Evolutionary conservation across 2,113 vertebrate genomes (phyloP).

Genomic region (Corydoras maculifer): DNA sequence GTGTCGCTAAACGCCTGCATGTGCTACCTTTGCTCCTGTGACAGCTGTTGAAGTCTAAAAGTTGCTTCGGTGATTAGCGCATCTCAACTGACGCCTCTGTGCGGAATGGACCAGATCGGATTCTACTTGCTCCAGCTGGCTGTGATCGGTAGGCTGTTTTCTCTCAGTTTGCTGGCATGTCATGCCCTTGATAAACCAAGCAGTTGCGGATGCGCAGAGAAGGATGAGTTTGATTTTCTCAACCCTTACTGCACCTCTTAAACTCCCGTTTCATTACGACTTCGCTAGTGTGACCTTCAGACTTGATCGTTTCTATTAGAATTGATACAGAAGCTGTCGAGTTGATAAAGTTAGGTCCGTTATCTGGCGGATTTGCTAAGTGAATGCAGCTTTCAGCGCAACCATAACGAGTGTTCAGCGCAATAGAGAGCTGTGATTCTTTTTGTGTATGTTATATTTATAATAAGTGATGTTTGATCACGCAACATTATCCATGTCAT

Average conservation of each 20-base stretch:
- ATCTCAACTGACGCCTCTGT: slow-evolving; percentile 34
- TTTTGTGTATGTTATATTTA: slow-evolving; percentile 32
- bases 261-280: neutral
- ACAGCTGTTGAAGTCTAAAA: slow-evolving; percentile 32
- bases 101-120: slow-evolving; percentile 41
- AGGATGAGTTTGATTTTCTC: slow-evolving; percentile 13
- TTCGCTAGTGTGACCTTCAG: neutral
- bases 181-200: neutral
- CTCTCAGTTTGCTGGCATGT: slow-evolving; percentile 22
- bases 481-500: slow-evolving; percentile 37
- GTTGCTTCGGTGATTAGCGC: slow-evolving; percentile 20
- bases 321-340: neutral
- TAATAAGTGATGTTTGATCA: slow-evolving; percentile 30
- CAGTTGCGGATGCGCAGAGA: slow-evolving; percentile 22
- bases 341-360: slow-evolving; percentile 23
- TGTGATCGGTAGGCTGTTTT: slow-evolving; percentile 37
- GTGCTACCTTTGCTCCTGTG: too few species aligned
- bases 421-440: slow-evolving; percentile 23
- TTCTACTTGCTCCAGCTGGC: slow-evolving; percentile 42
- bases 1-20: too few species aligned
- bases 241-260: neutral
- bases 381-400: slow-evolving; percentile 6
- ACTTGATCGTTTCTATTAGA: neutral
- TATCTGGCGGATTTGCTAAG: neutral
- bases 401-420: slow-evolving; percentile 6